A percentile compares a stretch with the other conserved stretches of the same genome.
Conservation (phyloP, 1,140 invertebrate species). For the Uloborus diversus region DNA sequence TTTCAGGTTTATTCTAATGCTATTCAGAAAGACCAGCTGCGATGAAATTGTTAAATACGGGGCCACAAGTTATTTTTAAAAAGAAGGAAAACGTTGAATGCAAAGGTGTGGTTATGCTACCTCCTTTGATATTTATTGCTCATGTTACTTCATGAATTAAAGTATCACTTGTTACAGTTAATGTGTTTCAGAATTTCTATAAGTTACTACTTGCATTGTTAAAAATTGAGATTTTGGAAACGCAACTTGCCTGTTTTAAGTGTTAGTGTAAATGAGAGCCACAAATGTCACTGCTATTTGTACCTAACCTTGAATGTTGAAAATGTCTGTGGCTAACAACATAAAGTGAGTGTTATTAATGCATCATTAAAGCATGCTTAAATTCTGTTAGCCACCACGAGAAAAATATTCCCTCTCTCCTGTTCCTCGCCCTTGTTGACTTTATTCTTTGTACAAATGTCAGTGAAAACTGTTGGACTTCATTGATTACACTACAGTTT, state of each 20-base stretch:
- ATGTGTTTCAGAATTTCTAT: conserved; percentile 51
- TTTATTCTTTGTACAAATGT: too few species aligned
- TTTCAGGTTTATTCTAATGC: too few species aligned
- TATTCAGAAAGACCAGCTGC: too few species aligned
- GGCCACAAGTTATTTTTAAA: conserved; percentile 14
- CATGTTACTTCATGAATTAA: conserved; percentile 30
- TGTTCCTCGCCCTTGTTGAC: too few species aligned
- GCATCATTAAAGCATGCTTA: too few species aligned
- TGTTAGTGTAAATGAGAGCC: not conserved
- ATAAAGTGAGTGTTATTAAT: too few species aligned
- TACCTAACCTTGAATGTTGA: too few species aligned
- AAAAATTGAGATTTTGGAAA: conserved; percentile 50
- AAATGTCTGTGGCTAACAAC: too few species aligned
- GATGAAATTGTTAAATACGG: too few species aligned
- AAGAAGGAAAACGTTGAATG: not conserved
- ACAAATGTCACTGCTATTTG: not conserved
- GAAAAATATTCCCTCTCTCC: too few species aligned
- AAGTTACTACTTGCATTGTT: conserved; percentile 19
- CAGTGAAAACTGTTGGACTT: conserved; percentile 27
- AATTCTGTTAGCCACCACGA: not conserved
- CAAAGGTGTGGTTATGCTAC: conserved; percentile 17
- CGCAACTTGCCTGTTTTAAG: conserved; percentile 25
- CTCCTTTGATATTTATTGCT: conserved; percentile 31
- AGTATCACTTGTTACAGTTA: conserved; percentile 44
- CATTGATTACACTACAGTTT: conserved; percentile 6